Base-by-base conservation (phyloP, 2,113 vertebrate species). In the Tor tambroides region DNA sequence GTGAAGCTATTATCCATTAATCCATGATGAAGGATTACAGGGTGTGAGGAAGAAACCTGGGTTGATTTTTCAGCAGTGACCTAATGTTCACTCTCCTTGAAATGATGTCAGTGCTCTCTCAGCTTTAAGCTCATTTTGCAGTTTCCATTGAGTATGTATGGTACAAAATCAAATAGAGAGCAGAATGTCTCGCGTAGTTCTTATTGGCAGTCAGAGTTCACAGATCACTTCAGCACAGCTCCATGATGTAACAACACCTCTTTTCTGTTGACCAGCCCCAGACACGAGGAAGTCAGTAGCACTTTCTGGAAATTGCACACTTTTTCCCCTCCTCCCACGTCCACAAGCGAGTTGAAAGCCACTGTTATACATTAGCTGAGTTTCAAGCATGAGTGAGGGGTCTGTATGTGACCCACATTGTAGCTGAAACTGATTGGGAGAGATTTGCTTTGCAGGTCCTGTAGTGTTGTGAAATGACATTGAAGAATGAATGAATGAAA, bases 401-500 rank as follows among this genome's bases (percentile, higher is more conserved):
- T 5, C 63, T 69, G 28, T 35, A 51, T 71, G 28, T 71, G 81
- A 83, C 65, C 30, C 81, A 71, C 81, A 41, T 59, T 84, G 80
- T n/a, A 56, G 54, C 69, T 30, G 19, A 82, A 61, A 35, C 67
- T 51, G 46, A 82, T 83, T 65, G 54, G 12, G 67, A 63, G 38
- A 35, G 56, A 83, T 51, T 61, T 87, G 38, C 26, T 65, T 75
- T 23, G 56, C 69, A 19, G 56, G 14, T 32, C 26, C 56, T 75
- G 80, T 6, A 2, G 65, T 72, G 83, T 87, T 87, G 38, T 84
- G 63, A 83, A 72, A 85, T 67, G 71, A 84, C 88, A 86, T 87
- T 85, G 78, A 9, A 28, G 23, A 78, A 41, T 77, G 86, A 91
- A 92, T 93, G 93, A 92, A 91, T 90, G 88, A 92, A 91, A 43